Evolutionary conservation across 53 echinoderm and acorn worm genomes (phyloP).

Genomic region (Mesocentrotus franciscanus): DNA sequence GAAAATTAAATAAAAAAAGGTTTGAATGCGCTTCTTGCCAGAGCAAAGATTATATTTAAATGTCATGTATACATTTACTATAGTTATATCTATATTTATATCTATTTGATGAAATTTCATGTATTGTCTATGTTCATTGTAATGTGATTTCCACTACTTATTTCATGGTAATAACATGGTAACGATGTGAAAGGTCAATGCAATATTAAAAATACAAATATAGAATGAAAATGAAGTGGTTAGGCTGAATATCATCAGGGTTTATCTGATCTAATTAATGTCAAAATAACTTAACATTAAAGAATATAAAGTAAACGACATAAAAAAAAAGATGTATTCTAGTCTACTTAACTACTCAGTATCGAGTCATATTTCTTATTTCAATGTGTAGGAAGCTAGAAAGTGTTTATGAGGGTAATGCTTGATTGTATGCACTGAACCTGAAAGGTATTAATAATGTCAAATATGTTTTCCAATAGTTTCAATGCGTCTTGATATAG

Average conservation of each 20-base stretch:
- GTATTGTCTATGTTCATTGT: not conserved
- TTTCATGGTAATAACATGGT: no score
- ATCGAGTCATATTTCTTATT: no score
- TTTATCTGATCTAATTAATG: not conserved
- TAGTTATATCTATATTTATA: constrained; percentile 22
- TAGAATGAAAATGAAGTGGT: not conserved
- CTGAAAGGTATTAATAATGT: not conserved
- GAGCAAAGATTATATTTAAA: constrained; percentile 13
- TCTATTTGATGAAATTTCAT: not conserved
- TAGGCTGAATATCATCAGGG: not conserved
- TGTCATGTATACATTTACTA: not conserved
- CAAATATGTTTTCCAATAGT: no score
- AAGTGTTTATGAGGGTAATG: not conserved
- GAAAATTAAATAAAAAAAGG: not conserved
- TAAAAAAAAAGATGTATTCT: not conserved
- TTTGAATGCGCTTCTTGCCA: not conserved
- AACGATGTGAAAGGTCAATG: not conserved
- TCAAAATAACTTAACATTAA: no score
- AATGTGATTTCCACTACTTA: not conserved
- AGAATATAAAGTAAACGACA: no score
- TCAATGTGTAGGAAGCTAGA: not conserved
- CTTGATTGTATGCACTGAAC: not conserved
- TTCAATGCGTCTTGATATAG: no score
- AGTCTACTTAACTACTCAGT: not conserved
- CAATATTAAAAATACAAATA: not conserved